Evolutionary conservation across 2,797 vertebrate genomes (phyloP).

Genomic region (Bucorvus abyssinicus): DNA sequence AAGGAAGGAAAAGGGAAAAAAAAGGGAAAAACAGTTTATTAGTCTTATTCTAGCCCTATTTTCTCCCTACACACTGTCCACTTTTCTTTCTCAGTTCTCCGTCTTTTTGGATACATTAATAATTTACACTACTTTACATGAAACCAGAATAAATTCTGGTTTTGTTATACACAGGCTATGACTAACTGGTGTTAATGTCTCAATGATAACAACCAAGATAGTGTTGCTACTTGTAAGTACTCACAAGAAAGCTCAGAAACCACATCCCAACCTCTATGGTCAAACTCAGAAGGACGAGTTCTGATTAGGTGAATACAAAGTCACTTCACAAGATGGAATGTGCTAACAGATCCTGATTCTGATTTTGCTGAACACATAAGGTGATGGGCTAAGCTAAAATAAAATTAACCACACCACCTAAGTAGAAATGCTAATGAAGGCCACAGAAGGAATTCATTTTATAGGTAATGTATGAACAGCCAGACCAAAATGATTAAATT

Average conservation of each 20-base stretch:
- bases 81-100: not conserved
- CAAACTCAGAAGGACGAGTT: not conserved
- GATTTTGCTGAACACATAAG: not conserved
- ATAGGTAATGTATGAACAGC: not conserved
- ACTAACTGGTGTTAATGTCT: not conserved
- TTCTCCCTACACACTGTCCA: not conserved
- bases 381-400: not conserved
- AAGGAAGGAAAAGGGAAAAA: not conserved
- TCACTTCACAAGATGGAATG: not conserved
- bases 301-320: not conserved
- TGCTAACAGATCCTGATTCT: not conserved
- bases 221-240: not conserved
- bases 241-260: not conserved
- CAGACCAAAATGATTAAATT: not conserved
- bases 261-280: too few species aligned
- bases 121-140: not conserved
- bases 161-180: not conserved
- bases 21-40: not conserved
- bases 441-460: not conserved
- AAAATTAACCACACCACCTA: not conserved
- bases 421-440: not conserved
- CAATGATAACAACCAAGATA: not conserved
- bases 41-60: not conserved
- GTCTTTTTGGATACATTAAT: not conserved
- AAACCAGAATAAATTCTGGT: not conserved